Conservation (phyloP, 2,888 invertebrate genomes). For the Mesopsocus fuscifrons region DNA sequence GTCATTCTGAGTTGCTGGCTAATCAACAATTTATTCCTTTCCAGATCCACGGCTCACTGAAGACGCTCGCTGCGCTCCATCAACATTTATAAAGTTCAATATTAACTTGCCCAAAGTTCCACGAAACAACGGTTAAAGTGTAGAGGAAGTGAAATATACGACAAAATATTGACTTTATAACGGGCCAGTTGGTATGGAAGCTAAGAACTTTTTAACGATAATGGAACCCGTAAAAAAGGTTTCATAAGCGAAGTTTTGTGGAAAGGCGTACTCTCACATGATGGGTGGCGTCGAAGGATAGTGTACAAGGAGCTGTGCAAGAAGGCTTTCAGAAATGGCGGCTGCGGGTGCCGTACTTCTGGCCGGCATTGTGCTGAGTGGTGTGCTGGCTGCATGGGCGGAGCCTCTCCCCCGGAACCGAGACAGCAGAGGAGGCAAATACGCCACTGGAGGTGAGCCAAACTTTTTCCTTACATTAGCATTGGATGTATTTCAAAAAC, state of each 20-base stretch:
- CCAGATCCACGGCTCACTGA: background rate
- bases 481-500: too few relatives aligned
- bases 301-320: too few relatives aligned
- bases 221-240: background rate
- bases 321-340: too few relatives aligned
- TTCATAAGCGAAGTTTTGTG: background rate
- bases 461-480: too few relatives aligned
- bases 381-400: too few relatives aligned
- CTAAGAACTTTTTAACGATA: background rate
- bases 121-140: background rate
- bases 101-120: background rate
- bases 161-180: background rate
- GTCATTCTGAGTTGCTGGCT: too few relatives aligned
- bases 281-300: too few relatives aligned
- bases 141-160: background rate
- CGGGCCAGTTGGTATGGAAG: background rate
- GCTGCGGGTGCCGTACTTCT: too few relatives aligned
- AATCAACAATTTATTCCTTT: background rate
- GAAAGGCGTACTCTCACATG: too few relatives aligned
- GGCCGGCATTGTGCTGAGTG: too few relatives aligned
- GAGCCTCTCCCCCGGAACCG: background rate
- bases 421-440: background rate
- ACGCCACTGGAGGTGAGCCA: background rate
- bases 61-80: background rate
- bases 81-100: background rate